phyloP scores from a whole-genome alignment of 2,888 invertebrate species.

The Drosophila austrosaltans region DNA sequence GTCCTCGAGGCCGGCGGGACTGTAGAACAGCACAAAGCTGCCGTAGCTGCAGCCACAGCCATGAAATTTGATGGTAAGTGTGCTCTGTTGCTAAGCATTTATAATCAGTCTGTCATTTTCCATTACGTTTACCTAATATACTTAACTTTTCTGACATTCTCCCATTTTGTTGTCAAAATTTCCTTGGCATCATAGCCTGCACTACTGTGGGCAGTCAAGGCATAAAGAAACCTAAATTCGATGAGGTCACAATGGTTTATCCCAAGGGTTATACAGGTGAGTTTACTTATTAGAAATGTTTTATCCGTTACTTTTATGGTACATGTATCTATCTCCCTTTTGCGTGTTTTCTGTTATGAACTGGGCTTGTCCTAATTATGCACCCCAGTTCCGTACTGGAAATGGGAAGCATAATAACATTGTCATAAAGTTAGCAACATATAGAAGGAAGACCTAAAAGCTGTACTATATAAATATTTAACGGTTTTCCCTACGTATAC shows the following conservation, averaged over 20 bases:
- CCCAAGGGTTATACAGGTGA: conserved; percentile 92
- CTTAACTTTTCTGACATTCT: neutral
- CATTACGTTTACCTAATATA: neutral
- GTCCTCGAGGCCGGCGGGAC: conserved; percentile 94
- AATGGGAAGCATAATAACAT: conserved; percentile 36
- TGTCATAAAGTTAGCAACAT: conserved; percentile 58
- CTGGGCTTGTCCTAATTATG: conserved; percentile 63
- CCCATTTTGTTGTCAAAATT: neutral
- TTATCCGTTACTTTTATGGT: conserved; percentile 2
- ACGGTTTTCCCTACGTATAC: neutral
- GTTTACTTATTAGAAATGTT: conserved; percentile 33
- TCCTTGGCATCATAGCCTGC: conserved; percentile 85
- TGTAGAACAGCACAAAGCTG: conserved; percentile 93
- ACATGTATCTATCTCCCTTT: conserved; percentile 21
- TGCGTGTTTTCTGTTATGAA: conserved; percentile 74
- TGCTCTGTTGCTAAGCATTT: neutral
- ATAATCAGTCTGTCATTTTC: neutral
- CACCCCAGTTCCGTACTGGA: conserved; percentile 22
- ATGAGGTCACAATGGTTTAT: conserved; percentile 87
- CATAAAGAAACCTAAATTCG: conserved; percentile 90
- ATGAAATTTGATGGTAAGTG: conserved; percentile 94
- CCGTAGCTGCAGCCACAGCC: conserved; percentile 91
- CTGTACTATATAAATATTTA: neutral
- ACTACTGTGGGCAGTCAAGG: conserved; percentile 86
- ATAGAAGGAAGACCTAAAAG: conserved; percentile 32